phyloP scores from a whole-genome alignment of 2,888 invertebrate genomes.

The Galerucella pusilla region DNA sequence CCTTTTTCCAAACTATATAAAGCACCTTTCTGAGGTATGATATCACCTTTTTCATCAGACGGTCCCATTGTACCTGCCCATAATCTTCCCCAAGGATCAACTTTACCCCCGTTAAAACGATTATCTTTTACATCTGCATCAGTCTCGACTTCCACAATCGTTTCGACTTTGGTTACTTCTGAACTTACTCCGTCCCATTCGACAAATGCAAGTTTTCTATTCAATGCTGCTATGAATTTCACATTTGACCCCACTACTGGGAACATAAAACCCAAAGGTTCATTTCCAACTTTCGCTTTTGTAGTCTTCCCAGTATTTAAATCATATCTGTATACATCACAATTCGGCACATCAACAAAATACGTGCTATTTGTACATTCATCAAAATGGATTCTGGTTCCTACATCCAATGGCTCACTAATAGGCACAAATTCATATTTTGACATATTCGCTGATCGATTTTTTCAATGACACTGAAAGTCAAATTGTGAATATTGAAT shows the following conservation, averaged over 20 bases:
- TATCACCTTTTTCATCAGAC: slow-evolving; percentile 42
- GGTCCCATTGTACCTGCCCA: slow-evolving; percentile 53
- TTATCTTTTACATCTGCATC: slow-evolving; percentile 68
- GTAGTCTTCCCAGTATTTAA: slow-evolving; percentile 50
- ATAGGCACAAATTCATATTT: slow-evolving; percentile 26
- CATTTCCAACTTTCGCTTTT: slow-evolving; percentile 47
- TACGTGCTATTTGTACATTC: slow-evolving; percentile 70
- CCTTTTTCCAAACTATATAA: slow-evolving; percentile 61
- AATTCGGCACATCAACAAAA: slow-evolving; percentile 71
- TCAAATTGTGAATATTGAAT: background rate
- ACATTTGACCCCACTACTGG: slow-evolving; percentile 70
- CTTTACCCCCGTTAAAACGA: slow-evolving; percentile 81
- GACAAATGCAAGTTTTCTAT: slow-evolving; percentile 70
- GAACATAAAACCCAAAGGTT: slow-evolving; percentile 68
- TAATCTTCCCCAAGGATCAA: slow-evolving; percentile 74
- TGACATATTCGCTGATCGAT: background rate
- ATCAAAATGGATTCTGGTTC: slow-evolving; percentile 81
- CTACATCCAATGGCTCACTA: slow-evolving; percentile 58
- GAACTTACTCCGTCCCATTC: slow-evolving; percentile 71
- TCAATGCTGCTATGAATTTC: slow-evolving; percentile 73
- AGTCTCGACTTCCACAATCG: slow-evolving; percentile 69
- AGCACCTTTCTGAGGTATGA: slow-evolving; percentile 59
- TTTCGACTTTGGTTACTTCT: slow-evolving; percentile 64
- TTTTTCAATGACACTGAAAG: background rate
- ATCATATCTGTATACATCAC: slow-evolving; percentile 53